phyloP scores from a whole-genome alignment of 2,113 vertebrate species.

The Hippocampus guttulatus region DNA sequence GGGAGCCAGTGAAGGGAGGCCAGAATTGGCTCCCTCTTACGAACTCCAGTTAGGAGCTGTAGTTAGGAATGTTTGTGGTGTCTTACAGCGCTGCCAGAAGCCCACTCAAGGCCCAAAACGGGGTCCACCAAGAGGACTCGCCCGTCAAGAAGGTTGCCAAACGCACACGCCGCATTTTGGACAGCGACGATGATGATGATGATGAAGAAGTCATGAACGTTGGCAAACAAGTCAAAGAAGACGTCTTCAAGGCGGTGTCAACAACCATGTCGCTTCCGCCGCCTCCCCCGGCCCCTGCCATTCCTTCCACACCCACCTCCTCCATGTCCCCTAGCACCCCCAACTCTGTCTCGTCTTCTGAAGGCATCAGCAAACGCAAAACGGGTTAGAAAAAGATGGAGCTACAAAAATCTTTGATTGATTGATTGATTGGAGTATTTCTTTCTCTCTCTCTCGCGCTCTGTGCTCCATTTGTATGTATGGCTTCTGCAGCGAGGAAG shows the following conservation, averaged over 20 bases:
- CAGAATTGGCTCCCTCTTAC: too few species aligned
- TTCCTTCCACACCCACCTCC: conserved; percentile 36
- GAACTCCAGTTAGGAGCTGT: not conserved
- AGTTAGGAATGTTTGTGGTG: not conserved
- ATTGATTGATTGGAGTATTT: not conserved
- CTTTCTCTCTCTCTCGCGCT: not conserved
- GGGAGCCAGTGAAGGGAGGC: too few species aligned
- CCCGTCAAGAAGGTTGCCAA: conserved; percentile 71
- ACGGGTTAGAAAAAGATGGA: conserved; percentile 70
- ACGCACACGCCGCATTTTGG: conserved; percentile 68
- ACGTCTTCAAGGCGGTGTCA: conserved; percentile 38
- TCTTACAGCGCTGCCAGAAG: conserved; percentile 59
- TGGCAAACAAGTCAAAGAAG: conserved; percentile 26
- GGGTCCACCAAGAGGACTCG: conserved; percentile 61
- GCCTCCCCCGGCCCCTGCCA: conserved; percentile 24
- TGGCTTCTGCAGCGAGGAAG: conserved; percentile 75
- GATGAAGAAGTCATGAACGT: conserved; percentile 43
- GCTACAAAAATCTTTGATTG: too few species aligned
- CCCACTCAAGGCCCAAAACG: conserved; percentile 77
- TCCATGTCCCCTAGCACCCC: conserved; percentile 49
- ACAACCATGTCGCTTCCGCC: conserved; percentile 50
- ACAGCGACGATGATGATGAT: conserved; percentile 79
- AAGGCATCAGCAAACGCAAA: conserved; percentile 74
- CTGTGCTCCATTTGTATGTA: not conserved
- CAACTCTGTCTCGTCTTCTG: conserved; percentile 59